Evolutionary conservation across 1,140 invertebrate genomes (phyloP).

Genomic region (Atta texana): DNA sequence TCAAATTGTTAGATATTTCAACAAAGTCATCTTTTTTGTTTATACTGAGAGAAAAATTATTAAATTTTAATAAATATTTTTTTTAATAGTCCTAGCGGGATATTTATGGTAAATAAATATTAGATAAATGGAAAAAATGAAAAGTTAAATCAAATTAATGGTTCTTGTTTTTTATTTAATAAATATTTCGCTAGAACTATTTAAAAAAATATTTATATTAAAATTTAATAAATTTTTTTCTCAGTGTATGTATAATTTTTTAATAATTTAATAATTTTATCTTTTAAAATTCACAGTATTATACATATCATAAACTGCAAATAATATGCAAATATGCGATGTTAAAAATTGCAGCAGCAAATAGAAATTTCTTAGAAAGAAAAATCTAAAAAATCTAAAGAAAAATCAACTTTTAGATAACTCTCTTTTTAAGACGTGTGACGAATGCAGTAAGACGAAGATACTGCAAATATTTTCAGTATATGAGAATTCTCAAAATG

Average conservation of each 20-base stretch:
- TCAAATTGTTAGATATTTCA: too few relatives aligned
- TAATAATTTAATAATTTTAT: not conserved
- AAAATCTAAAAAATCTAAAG: not conserved
- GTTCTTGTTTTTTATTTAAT: too few relatives aligned
- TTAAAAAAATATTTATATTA: too few relatives aligned
- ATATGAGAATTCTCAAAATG: slow-evolving; percentile 14
- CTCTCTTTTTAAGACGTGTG: slow-evolving; percentile 10
- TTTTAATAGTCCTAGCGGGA: too few relatives aligned
- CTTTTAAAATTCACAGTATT: not conserved
- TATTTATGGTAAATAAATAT: too few relatives aligned
- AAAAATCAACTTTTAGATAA: slow-evolving; percentile 6
- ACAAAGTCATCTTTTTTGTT: too few relatives aligned
- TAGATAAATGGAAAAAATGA: too few relatives aligned
- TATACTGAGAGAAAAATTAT: too few relatives aligned
- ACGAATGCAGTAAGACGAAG: not conserved
- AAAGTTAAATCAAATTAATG: too few relatives aligned
- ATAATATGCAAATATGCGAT: not conserved
- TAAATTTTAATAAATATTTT: too few relatives aligned
- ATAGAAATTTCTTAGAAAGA: not conserved
- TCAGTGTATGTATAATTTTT: not conserved
- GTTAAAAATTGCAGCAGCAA: not conserved
- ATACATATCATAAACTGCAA: not conserved
- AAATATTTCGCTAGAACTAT: too few relatives aligned
- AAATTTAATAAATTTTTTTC: too few relatives aligned
- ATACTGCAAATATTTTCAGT: not conserved